Evolutionary conservation across 2,888 invertebrate genomes (phyloP).

Genomic region (Trichopoda pennipes): DNA sequence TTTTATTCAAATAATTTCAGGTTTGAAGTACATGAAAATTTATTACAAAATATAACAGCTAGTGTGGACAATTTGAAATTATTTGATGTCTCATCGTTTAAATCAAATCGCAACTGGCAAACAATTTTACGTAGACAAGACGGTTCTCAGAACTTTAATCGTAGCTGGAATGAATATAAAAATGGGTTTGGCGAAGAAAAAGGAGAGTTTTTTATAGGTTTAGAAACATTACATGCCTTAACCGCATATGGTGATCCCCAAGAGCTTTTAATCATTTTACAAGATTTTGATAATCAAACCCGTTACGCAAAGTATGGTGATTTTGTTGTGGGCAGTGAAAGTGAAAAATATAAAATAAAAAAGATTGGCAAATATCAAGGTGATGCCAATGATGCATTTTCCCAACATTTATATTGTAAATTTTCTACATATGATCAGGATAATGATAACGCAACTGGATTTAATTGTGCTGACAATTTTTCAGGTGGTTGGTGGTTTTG

Average conservation of each 20-base stretch:
- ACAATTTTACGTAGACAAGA: slow-evolving; percentile 35
- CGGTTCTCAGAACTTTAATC: slow-evolving; percentile 29
- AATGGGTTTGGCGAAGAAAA: neutral
- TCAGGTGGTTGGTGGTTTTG: slow-evolving; percentile 24
- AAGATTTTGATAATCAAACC: no score
- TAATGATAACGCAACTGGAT: slow-evolving; percentile 3
- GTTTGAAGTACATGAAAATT: neutral
- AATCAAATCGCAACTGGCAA: no score
- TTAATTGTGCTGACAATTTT: neutral
- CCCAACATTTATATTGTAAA: neutral
- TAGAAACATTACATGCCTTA: slow-evolving; percentile 23
- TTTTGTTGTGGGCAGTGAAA: slow-evolving; percentile 32
- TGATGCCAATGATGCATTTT: slow-evolving; percentile 14
- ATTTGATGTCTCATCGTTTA: neutral
- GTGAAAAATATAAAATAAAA: slow-evolving; percentile 23
- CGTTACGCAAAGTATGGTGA: no score
- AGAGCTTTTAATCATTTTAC: slow-evolving; percentile 33
- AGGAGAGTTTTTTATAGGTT: slow-evolving; percentile 27
- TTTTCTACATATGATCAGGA: slow-evolving; percentile 16
- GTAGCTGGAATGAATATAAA: slow-evolving; percentile 16
- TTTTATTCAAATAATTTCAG: neutral
- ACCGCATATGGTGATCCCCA: slow-evolving; percentile 16
- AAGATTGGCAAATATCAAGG: slow-evolving; percentile 21
- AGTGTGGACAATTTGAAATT: neutral
- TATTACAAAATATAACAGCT: neutral